Percentiles rank a stretch among this genome's conserved stretches.
Conservation (phyloP, 2,113 vertebrate species). For the Elgaria multicarinata region DNA sequence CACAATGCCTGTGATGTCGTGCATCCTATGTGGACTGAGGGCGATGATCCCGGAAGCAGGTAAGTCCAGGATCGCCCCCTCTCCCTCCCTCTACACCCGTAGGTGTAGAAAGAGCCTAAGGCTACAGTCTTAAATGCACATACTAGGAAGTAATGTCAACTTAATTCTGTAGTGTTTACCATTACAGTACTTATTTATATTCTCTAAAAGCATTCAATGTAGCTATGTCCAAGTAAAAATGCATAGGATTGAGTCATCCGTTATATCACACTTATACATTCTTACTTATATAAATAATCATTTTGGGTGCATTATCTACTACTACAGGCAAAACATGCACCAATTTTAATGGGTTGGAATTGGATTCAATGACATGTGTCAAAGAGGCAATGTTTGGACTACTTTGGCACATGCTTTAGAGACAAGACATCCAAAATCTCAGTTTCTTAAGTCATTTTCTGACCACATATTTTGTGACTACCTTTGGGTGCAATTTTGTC, state of each 20-base stretch:
- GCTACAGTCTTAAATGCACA: background rate
- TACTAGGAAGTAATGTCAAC: background rate
- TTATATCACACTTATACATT: background rate
- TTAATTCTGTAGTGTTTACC: background rate
- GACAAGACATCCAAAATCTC: background rate
- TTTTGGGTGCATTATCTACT: background rate
- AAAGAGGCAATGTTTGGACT: background rate
- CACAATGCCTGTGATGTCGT: too few species aligned
- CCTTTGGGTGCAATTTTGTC: background rate
- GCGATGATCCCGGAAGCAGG: too few species aligned
- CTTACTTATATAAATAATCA: constrained; percentile 18
- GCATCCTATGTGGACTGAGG: too few species aligned
- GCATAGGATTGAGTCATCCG: too few species aligned
- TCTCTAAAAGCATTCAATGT: background rate
- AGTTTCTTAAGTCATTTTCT: background rate
- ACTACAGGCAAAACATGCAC: background rate
- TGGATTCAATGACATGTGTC: background rate
- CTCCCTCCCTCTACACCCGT: too few species aligned
- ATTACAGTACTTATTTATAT: too few species aligned
- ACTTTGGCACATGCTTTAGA: background rate
- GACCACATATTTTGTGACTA: background rate
- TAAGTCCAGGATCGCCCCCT: too few species aligned
- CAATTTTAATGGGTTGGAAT: background rate
- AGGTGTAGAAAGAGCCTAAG: too few species aligned
- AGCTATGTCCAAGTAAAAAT: background rate